Percentiles rank a stretch among this genome's conserved stretches.
Conservation (phyloP, 1,140 invertebrate species). For the Cotesia glomerata region DNA sequence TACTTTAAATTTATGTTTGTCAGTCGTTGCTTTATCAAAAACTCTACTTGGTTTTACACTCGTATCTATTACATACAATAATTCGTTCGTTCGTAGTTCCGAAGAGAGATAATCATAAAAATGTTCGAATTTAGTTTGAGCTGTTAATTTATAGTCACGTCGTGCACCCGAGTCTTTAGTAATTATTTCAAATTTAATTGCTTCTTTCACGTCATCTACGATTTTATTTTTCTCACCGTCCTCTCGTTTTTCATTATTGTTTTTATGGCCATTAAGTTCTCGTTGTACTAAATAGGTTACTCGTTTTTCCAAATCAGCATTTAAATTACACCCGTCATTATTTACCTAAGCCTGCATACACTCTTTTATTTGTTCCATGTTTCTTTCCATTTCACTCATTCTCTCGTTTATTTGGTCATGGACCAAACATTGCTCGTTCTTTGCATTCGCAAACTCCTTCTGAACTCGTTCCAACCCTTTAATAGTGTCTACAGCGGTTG, state of each 20-base stretch:
- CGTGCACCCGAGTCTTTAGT: constrained; percentile 22
- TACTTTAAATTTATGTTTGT: constrained; percentile 29
- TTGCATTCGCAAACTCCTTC: too few relatives aligned
- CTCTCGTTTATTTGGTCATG: too few relatives aligned
- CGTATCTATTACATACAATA: constrained; percentile 24
- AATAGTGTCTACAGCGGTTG: too few relatives aligned
- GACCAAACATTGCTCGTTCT: too few relatives aligned
- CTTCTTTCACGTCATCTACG: constrained; percentile 26
- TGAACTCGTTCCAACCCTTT: too few relatives aligned
- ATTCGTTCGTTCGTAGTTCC: constrained; percentile 20
- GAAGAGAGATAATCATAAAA: constrained; percentile 33
- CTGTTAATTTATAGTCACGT: constrained; percentile 26
- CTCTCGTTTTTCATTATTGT: neutral
- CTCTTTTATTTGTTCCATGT: too few relatives aligned
- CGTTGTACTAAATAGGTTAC: neutral
- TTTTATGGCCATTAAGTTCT: neutral
- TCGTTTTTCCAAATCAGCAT: too few relatives aligned
- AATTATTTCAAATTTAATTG: constrained; percentile 29
- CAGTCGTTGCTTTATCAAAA: constrained; percentile 8
- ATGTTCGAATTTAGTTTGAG: constrained; percentile 31
- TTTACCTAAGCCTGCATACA: too few relatives aligned
- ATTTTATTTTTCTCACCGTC: neutral
- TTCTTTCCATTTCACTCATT: too few relatives aligned
- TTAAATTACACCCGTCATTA: too few relatives aligned
- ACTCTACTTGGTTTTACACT: neutral